Evolutionary conservation across 2,888 invertebrate genomes (phyloP), one percentile per base, ranked within the genome.

Genomic region (Salticus scenicus): DNA sequence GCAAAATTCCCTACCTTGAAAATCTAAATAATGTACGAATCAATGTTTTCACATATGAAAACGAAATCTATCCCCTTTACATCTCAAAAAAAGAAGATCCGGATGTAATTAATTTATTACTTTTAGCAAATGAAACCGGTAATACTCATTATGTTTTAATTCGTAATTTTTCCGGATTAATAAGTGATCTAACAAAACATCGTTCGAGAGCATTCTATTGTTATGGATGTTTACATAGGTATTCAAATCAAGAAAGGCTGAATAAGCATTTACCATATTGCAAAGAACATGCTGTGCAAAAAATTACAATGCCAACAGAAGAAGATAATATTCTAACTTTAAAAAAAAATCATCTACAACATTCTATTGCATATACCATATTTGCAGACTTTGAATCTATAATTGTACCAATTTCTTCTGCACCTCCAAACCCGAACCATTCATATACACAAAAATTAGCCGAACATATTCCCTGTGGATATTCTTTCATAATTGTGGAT

Each of bases 181-280:
- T 66, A 12, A 8, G 30, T 17, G 30, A 30, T 37, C 1, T 24
- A n/a, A 69, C 69, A 4, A 17, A 37, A 37, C n/a, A 69, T 31
- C 7, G 31, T 8, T 1, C 4, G 1, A 1, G 17, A 1, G 31
- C 7, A 2, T 37, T n/a, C 24, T n/a, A 27, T n/a, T 37, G 69
- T 24, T 69, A 69, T 33, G 14, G 69, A n/a, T 69, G 69, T 27
- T 30, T 69, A 1, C 69, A 33, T 20, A 17, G 69, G 12, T 69
- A 37, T 37, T 1, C 33, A 24, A 8, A n/a, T 1, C 37, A 69
- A 37, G 14, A n/a, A 37, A 33, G 2, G 20, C 24, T 37, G 8
- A 37, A 33, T 1, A 7, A 69, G 31, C 69, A 37, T 24, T 1
- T 20, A 4, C 14, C 37, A 0, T 37, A 31, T n/a, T 69, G 69